Evolutionary conservation across 2,113 vertebrate genomes (phyloP), one percentile per base, ranked within the genome.

Genomic region (Morone saxatilis): DNA sequence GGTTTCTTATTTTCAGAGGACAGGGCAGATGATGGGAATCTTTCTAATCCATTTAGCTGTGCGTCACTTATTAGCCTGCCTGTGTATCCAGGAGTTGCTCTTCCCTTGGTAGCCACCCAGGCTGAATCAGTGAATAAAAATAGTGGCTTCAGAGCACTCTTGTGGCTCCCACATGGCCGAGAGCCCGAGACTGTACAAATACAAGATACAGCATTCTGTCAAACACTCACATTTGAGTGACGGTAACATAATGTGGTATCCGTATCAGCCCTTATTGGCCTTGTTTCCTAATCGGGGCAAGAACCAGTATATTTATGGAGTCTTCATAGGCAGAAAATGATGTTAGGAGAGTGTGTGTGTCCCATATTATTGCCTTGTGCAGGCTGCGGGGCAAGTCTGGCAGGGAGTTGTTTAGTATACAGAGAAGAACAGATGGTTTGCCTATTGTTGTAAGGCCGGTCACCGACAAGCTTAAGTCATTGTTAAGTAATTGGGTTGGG

Each of bases 41-140:
- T 25, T 12, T 11, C 45, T 90, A 76, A 86, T 87, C 74, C 85
- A 38, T 84, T 87, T 71, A 85, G 67, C 62, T 66, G 61, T 86
- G 57, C 31, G 41, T 69, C 75, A 73, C 36, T 66, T n/a, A 76
- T 67, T 71, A 69, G 48, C 56, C 63, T 78, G 47, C 61, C 56
- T 71, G 76, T 76, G 43, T 40, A 2, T 20, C 61, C 43, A 51
- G 65, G 75, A 85, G 57, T 73, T 78, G 38, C 57, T 76, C 51
- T 50, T 77, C 59, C n/a, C 56, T 1, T 62, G 1, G 74, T 40
- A 82, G 62, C 71, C 65, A 43, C 62, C 43, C 76, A 68, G 68
- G 79, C 65, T 90, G 84, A 91, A 84, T 89, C 81, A 80, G 75
- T 67, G 80, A 84, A 87, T 90, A 89, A 87, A 91, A 92, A 92